Conservation (phyloP, 2,113 vertebrate genomes). For the Marcusenius ussheri region DNA sequence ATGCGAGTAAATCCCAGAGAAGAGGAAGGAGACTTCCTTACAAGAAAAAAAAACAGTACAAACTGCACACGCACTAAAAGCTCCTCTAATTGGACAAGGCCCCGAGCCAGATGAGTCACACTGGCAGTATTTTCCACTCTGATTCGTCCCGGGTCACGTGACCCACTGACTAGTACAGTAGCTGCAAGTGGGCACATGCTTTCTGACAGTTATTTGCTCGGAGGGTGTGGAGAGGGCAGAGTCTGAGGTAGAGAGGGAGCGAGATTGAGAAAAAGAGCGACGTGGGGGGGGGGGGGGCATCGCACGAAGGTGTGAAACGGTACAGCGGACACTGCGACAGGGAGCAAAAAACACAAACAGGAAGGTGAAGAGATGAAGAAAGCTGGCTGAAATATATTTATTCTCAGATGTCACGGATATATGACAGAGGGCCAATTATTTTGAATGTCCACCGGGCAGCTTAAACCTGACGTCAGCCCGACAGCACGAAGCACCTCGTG, state of each 20-base stretch:
- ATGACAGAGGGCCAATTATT: background rate
- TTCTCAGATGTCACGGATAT: background rate
- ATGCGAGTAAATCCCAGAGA: constrained; percentile 51
- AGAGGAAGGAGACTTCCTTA: constrained; percentile 64
- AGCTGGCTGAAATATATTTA: background rate
- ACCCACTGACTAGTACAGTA: constrained; percentile 25
- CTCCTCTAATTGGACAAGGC: constrained; percentile 48
- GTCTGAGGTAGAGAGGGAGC: constrained; percentile 3
- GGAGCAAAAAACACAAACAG: constrained; percentile 12
- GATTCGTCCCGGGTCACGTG: constrained; percentile 58
- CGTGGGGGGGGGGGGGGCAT: background rate
- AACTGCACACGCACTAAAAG: constrained; percentile 36
- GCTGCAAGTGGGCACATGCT: constrained; percentile 20
- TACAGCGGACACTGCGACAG: background rate
- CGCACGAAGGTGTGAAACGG: background rate
- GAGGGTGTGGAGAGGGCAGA: constrained; percentile 22
- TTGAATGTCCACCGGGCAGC: background rate
- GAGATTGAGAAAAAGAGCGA: background rate
- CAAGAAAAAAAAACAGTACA: constrained; percentile 33
- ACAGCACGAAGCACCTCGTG: background rate
- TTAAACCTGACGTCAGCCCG: background rate
- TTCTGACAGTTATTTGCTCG: constrained; percentile 39
- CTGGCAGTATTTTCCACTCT: constrained; percentile 34
- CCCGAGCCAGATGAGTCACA: constrained; percentile 45
- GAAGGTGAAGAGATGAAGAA: constrained; percentile 16